A percentile compares a stretch with the other conserved stretches of the same genome.
Conservation (phyloP, 1,140 invertebrate species). For the Heliconius himera region DNA sequence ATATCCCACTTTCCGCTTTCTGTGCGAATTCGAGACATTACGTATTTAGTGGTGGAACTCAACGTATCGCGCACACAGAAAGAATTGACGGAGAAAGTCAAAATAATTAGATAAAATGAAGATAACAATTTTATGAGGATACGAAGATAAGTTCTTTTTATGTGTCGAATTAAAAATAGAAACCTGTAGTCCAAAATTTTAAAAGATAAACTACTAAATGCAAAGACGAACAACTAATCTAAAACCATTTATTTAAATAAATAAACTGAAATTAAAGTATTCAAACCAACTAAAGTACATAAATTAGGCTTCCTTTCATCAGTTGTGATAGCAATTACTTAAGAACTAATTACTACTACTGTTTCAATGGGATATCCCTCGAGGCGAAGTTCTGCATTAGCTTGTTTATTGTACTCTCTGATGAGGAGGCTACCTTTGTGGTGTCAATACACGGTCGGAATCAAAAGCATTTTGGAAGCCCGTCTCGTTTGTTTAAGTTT, state of each 20-base stretch:
- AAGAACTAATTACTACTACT: background rate
- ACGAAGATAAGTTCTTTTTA: too few species aligned
- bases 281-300: too few species aligned
- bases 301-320: background rate
- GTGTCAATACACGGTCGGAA: background rate
- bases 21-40: too few species aligned
- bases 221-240: background rate
- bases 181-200: too few species aligned
- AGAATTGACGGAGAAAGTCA: too few species aligned
- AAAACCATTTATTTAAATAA: background rate
- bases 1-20: too few species aligned
- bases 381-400: background rate
- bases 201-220: too few species aligned
- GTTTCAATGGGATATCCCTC: background rate
- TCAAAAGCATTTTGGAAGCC: background rate
- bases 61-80: too few species aligned
- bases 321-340: background rate
- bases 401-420: background rate
- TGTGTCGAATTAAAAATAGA: too few species aligned
- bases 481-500: background rate
- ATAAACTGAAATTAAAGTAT: background rate
- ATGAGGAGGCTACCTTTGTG: background rate
- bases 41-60: too few species aligned
- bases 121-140: too few species aligned
- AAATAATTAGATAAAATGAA: too few species aligned